Conservation (phyloP, 2,113 vertebrate species). For the Bubo bubo region DNA sequence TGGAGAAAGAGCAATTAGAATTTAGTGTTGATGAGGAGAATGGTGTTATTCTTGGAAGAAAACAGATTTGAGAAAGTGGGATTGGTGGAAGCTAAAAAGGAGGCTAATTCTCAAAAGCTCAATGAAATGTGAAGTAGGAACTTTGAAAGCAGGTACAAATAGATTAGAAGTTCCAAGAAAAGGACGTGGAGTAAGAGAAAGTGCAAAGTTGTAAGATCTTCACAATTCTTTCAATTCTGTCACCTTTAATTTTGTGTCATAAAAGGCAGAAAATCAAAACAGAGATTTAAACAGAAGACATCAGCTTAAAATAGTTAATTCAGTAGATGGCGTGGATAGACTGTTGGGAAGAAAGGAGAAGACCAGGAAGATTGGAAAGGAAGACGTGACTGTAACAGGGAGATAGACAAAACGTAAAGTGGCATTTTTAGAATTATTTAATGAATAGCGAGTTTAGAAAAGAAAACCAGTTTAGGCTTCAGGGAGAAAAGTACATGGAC, state of each 20-base stretch:
- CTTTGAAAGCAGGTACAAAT: neutral
- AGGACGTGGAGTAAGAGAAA: neutral
- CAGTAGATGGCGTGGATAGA: neutral
- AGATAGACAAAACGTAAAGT: neutral
- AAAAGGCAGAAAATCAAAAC: neutral
- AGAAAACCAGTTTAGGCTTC: neutral
- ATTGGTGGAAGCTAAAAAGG: neutral
- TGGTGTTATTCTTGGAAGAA: neutral
- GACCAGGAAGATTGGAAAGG: neutral
- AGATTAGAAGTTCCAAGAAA: neutral
- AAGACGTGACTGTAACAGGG: neutral
- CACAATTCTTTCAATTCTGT: neutral
- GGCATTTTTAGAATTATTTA: neutral
- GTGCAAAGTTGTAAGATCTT: neutral
- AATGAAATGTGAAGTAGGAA: neutral
- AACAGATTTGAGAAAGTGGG: neutral
- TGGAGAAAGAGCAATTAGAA: neutral
- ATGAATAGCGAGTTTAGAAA: neutral
- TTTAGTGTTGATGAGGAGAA: neutral
- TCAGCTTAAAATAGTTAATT: neutral
- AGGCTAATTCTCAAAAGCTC: neutral
- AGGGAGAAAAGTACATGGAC: neutral
- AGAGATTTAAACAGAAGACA: neutral
- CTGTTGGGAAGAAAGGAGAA: neutral
- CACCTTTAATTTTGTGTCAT: neutral